Percentiles rank a stretch among this genome's conserved stretches.
Evolutionary conservation across 2,888 invertebrate genomes (phyloP).

Genomic region (Synergus gifuensis): DNA sequence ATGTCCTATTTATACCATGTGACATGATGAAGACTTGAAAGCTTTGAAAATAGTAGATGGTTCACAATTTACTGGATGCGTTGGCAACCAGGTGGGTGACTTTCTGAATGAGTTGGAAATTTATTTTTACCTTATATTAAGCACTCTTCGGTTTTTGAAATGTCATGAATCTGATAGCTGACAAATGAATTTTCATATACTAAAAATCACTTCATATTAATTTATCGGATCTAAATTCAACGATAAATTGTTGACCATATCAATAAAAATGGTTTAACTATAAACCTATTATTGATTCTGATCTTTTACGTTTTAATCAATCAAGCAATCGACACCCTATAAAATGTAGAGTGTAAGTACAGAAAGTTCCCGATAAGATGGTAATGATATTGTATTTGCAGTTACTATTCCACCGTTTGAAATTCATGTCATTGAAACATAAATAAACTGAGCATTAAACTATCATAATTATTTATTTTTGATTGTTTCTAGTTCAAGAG

Average conservation of each 20-base stretch:
- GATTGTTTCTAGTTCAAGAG: not conserved
- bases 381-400: not conserved
- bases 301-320: no score
- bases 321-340: no score
- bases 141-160: not conserved
- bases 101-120: constrained; percentile 15
- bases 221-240: no score
- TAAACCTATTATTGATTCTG: no score
- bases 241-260: no score
- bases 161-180: no score
- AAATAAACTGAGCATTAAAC: not conserved
- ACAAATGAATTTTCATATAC: no score
- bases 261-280: no score
- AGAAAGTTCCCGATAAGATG: no score
- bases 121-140: constrained; percentile 21
- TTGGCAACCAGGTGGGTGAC: constrained; percentile 14
- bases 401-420: not conserved
- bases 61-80: constrained; percentile 9
- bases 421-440: not conserved
- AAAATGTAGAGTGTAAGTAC: no score
- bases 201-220: no score
- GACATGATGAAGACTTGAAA: constrained; percentile 10
- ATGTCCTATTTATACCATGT: constrained; percentile 10
- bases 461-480: not conserved
- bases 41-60: constrained; percentile 19